Base-by-base conservation (phyloP, 2,888 invertebrate species). In the Thymelicus acteon region DNA sequence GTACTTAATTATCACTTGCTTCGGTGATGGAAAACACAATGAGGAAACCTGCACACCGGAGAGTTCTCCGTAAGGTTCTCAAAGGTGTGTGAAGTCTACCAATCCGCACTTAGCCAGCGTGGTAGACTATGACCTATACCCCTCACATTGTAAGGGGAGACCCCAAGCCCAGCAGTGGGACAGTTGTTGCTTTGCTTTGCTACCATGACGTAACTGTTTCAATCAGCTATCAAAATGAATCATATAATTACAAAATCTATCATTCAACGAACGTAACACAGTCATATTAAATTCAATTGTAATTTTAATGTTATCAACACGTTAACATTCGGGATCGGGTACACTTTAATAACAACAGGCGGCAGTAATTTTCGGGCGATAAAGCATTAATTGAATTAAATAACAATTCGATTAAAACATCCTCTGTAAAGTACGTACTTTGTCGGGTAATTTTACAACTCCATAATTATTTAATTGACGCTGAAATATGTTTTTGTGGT, bases 361-460 rank as follows among this genome's bases (percentile, higher is more conserved):
- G 10, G 40, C 58, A 24, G 69, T 69, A 63, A 63, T 69, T 69
- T 69, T 69, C 69, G 57, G 49, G 57, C 69, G 69, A 63, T 64
- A 69, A 69, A 69, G 49, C 63, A 64, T 63, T 63, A 69, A 63
- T 69, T 69, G 58, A 69, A 69, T 69, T 63, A 69, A 69, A 69
- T 64, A 69, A 69, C 69, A 63, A 69, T 69, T 63, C 58, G 37
- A 62, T 60, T 63, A 44, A 69, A 69, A 60, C 69, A 49, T 63
- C 37, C 68, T 10, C n/a, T 67, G 61, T 54, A 31, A 44, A 8
- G 39, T 48, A 54, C 6, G 7, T 61, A 54, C 54, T 69, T 63
- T 57, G 57, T 49, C 37, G 62, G 61, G 37, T 39, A 57, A 63
- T 58, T 58, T 63, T 69, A 63, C 49, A 57, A 47, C 68, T 48